phyloP scores from a whole-genome alignment of 2,888 invertebrate species.

The Heteromyza rotundicornis region DNA sequence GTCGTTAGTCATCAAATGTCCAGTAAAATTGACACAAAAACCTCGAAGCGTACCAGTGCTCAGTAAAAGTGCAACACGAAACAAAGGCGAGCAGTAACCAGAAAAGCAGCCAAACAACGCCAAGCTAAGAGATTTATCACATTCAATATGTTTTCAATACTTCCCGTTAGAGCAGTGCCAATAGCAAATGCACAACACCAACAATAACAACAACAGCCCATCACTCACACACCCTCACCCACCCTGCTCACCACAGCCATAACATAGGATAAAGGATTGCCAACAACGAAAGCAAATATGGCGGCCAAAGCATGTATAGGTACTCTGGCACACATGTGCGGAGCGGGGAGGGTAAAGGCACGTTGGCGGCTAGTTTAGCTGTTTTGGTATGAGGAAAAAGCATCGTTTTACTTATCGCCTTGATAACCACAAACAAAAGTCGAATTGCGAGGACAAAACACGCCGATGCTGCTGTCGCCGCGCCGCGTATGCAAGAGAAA shows the following conservation, averaged over 20 bases:
- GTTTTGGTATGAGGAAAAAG: neutral
- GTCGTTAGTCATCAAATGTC: slow-evolving; percentile 4
- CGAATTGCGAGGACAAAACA: neutral
- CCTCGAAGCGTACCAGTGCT: neutral
- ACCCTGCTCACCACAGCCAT: neutral
- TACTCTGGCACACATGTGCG: too few species aligned
- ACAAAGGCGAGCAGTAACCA: neutral
- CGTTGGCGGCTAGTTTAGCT: neutral
- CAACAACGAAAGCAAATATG: neutral
- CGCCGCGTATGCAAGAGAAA: neutral
- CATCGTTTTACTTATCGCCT: slow-evolving; percentile 15
- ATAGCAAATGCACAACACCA: too few species aligned
- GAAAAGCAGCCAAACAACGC: neutral
- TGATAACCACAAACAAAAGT: slow-evolving; percentile 14
- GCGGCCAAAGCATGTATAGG: neutral
- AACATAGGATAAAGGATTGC: neutral
- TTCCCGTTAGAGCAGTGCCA: slow-evolving; percentile 24
- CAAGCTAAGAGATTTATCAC: slow-evolving; percentile 37
- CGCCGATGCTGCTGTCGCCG: neutral
- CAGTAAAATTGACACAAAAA: slow-evolving; percentile 5
- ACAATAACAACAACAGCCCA: neutral
- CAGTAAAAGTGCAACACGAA: neutral
- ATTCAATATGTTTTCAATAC: slow-evolving; percentile 45
- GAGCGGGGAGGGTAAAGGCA: neutral
- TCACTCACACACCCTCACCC: too few species aligned